Evolutionary conservation across 2,888 invertebrate genomes (phyloP).

Genomic region (Ormyrus thymus): DNA sequence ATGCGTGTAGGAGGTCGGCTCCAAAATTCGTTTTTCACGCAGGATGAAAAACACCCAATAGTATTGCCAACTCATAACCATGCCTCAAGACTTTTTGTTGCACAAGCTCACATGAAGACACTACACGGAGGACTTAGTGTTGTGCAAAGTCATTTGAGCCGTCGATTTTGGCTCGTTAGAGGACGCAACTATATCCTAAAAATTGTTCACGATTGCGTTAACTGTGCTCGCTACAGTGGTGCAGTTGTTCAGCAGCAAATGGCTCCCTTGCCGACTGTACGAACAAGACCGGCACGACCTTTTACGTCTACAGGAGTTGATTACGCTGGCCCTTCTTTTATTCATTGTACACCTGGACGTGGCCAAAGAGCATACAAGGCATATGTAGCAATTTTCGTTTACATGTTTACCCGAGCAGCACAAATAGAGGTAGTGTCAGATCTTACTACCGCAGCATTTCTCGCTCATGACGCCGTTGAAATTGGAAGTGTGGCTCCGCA

Average conservation of each 20-base stretch:
- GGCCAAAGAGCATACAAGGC: constrained; percentile 49
- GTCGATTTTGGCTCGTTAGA: not conserved
- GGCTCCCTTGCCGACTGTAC: constrained; percentile 64
- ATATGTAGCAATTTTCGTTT: too few relatives aligned
- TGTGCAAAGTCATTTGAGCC: not conserved
- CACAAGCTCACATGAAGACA: not conserved
- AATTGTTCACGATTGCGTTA: not conserved
- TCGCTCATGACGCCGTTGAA: too few relatives aligned
- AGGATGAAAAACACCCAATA: constrained; percentile 7
- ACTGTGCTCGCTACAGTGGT: constrained; percentile 47
- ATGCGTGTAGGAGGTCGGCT: constrained; percentile 12
- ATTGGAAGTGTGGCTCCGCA: too few relatives aligned
- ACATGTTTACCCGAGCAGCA: too few relatives aligned
- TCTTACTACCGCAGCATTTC: too few relatives aligned
- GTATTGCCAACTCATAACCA: not conserved
- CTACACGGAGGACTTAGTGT: constrained; percentile 8
- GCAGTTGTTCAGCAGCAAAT: constrained; percentile 58
- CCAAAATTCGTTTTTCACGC: not conserved
- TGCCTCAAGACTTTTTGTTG: not conserved
- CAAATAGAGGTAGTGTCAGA: too few relatives aligned
- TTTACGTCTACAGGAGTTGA: constrained; percentile 56
- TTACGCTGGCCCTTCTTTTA: constrained; percentile 63
- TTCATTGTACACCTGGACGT: constrained; percentile 42
- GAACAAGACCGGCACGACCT: constrained; percentile 56
- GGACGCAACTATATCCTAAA: not conserved